Percentiles rank a stretch among this genome's conserved stretches.
These are phyloP conservation scores for Indicator indicator DNA, from an alignment of 2,113 vertebrate species.

Conservation along the genomic window DNA sequence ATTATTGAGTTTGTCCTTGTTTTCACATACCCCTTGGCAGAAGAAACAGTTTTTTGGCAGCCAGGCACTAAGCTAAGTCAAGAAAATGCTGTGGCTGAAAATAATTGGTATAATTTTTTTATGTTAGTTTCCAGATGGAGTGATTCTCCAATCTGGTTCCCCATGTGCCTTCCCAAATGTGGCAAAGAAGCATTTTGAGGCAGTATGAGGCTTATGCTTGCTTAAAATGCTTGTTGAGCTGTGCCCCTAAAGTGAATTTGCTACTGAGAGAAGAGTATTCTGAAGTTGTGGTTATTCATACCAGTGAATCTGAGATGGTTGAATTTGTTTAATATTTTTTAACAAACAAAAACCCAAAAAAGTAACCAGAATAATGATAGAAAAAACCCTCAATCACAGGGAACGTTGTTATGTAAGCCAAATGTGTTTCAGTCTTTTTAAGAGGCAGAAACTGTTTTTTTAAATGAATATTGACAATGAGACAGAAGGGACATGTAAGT, in stretches of 20 bases:
- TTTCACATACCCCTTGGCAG: slow-evolving; percentile 27
- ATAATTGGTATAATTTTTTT: not conserved
- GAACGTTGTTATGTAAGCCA: fast-evolving
- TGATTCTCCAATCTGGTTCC: slow-evolving; percentile 29
- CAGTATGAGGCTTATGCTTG: not conserved
- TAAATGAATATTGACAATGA: not conserved
- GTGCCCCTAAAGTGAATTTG: not conserved
- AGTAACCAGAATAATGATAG: too few relatives aligned
- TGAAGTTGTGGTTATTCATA: not conserved
- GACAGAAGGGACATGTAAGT: not conserved
- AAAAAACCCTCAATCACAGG: not conserved
- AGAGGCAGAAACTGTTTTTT: not conserved
- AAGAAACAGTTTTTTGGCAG: slow-evolving; percentile 42
- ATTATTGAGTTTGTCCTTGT: slow-evolving; percentile 37
- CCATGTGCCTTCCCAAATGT: slow-evolving; percentile 48
- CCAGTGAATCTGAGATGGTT: not conserved
- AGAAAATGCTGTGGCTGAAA: slow-evolving; percentile 49
- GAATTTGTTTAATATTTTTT: not conserved
- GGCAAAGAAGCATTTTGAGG: slow-evolving; percentile 17
- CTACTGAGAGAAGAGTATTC: not conserved
- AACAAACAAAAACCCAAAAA: too few relatives aligned
- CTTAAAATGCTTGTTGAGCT: not conserved
- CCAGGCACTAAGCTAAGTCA: not conserved
- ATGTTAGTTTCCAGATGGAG: slow-evolving; percentile 49
- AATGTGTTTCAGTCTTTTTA: not conserved